These are phyloP conservation scores for Entosphenus tridentatus DNA, from an alignment of 2,113 vertebrate genomes.

Conservation along the genomic window DNA sequence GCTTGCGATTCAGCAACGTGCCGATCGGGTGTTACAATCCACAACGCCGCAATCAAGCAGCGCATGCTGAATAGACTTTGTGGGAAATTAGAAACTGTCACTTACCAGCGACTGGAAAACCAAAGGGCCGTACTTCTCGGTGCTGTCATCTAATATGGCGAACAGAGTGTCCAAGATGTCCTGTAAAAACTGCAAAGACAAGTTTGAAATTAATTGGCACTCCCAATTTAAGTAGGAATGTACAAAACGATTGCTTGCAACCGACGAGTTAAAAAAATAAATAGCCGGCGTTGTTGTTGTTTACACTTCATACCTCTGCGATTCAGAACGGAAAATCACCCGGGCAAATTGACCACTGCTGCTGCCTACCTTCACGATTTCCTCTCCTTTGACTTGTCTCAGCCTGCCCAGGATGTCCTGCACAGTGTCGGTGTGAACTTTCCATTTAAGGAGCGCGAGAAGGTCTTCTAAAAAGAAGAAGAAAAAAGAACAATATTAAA, in stretches of 20 bases:
- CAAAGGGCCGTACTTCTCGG: constrained; percentile 72
- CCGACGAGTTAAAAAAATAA: not conserved
- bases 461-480: constrained; percentile 44
- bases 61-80: no score
- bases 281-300: not conserved
- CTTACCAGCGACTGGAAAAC: constrained; percentile 89
- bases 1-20: no score
- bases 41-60: no score
- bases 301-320: not conserved
- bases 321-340: no score
- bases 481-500: not conserved
- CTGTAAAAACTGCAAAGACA: constrained; percentile 49
- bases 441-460: constrained; percentile 78
- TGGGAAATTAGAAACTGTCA: not conserved
- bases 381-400: constrained; percentile 68
- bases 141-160: constrained; percentile 83
- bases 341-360: no score
- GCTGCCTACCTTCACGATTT: constrained; percentile 60
- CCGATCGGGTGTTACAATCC: no score
- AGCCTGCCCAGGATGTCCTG: constrained; percentile 68
- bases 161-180: constrained; percentile 78
- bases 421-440: constrained; percentile 68
- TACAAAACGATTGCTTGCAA: not conserved
- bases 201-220: constrained; percentile 7
- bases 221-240: not conserved